Evolutionary conservation across 2,797 vertebrate genomes (phyloP).

Genomic region (Linurgus olivaceus): DNA sequence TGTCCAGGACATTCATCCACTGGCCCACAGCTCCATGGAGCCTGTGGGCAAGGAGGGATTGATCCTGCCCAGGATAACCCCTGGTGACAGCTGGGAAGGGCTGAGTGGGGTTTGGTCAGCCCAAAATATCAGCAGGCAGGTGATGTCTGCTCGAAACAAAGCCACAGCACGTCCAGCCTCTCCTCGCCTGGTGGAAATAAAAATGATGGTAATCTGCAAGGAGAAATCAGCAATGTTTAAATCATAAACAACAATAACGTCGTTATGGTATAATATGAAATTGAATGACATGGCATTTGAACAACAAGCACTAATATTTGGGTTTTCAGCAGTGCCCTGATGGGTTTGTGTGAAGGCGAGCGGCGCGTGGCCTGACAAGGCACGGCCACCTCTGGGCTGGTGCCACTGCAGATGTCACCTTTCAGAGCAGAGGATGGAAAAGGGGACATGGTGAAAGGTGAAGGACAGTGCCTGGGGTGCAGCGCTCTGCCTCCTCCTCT

Average conservation of each 20-base stretch:
- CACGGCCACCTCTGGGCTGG: not conserved
- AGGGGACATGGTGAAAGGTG: not conserved
- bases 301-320: not conserved
- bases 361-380: not conserved
- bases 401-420: not conserved
- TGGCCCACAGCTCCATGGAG: not conserved
- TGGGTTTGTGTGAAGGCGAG: not conserved
- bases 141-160: not conserved
- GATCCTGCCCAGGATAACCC: fast-evolving
- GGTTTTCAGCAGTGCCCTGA: not conserved
- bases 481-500: no score
- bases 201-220: fast-evolving
- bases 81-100: not conserved
- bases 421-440: not conserved
- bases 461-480: not conserved
- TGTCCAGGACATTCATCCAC: fast-evolving
- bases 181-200: not conserved
- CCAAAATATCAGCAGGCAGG: not conserved
- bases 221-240: not conserved
- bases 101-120: not conserved
- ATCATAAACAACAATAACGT: not conserved
- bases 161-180: not conserved
- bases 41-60: fast-evolving
- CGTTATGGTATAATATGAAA: not conserved
- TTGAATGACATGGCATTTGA: not conserved